Evolutionary conservation across 2,797 vertebrate species (phyloP).

Genomic region (Ateles fusciceps): DNA sequence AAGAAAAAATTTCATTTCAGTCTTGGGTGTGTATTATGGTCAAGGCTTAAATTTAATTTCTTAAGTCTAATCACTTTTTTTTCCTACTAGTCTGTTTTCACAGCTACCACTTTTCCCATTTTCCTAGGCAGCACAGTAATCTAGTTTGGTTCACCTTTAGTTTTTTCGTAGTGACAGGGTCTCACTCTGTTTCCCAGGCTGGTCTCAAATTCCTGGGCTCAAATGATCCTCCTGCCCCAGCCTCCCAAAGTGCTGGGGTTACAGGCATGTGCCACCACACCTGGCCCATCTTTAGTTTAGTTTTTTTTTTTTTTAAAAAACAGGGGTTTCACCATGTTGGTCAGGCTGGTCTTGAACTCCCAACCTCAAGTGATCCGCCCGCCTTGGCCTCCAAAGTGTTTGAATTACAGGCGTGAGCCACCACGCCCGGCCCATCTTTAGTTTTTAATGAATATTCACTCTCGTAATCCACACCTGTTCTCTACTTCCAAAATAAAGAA

Average conservation of each 20-base stretch:
- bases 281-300: not conserved
- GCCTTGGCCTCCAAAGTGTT: no score
- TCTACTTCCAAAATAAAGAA: not conserved
- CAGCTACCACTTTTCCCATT: not conserved
- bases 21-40: not conserved
- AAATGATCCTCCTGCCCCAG: no score
- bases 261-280: no score
- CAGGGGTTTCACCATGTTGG: no score
- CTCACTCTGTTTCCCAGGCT: no score
- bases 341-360: no score
- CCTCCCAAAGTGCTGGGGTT: no score
- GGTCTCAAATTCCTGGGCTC: no score
- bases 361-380: no score
- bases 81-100: not conserved
- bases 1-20: not conserved
- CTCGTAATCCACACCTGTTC: not conserved
- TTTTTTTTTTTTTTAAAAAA: no score
- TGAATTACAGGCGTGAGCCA: no score
- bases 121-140: not conserved
- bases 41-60: slow-evolving; percentile 24
- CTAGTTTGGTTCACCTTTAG: not conserved
- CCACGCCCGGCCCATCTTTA: not conserved
- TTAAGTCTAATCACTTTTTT: not conserved
- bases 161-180: no score
- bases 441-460: slow-evolving; percentile 35